Evolutionary conservation across 2,113 vertebrate species (phyloP).

Genomic region (Petroica traversi): DNA sequence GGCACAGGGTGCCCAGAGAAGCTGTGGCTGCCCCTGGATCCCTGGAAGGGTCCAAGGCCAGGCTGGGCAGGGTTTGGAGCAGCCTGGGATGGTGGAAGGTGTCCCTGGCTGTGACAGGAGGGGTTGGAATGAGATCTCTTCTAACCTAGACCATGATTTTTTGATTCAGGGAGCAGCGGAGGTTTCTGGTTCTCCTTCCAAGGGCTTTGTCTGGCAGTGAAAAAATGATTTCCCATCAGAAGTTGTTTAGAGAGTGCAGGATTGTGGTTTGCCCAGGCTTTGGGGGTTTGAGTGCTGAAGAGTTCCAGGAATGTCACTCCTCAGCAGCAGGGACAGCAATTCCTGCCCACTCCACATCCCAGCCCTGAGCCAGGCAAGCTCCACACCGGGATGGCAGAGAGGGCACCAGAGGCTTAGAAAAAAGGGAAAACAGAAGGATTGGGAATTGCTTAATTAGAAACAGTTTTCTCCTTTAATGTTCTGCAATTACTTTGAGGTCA

Average conservation of each 20-base stretch:
- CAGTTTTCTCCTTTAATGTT: conserved; percentile 29
- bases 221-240: neutral
- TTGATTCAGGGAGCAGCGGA: neutral
- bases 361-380: neutral
- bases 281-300: neutral
- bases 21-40: neutral
- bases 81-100: accelerated
- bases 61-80: accelerated
- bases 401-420: neutral
- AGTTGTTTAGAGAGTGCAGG: neutral
- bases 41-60: neutral
- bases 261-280: neutral
- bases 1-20: neutral
- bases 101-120: accelerated
- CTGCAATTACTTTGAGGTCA: conserved; percentile 52
- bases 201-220: neutral
- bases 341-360: neutral
- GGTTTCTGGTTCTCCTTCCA: neutral
- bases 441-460: conserved; percentile 23
- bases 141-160: neutral
- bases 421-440: neutral
- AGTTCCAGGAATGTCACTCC: neutral
- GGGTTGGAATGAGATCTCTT: accelerated
- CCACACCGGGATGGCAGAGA: accelerated
- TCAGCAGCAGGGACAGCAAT: neutral